A percentile compares a stretch with the other conserved stretches of the same genome.
These are phyloP conservation scores for Netelia virgata DNA, from an alignment of 2,888 invertebrate genomes.

Conservation along the genomic window DNA sequence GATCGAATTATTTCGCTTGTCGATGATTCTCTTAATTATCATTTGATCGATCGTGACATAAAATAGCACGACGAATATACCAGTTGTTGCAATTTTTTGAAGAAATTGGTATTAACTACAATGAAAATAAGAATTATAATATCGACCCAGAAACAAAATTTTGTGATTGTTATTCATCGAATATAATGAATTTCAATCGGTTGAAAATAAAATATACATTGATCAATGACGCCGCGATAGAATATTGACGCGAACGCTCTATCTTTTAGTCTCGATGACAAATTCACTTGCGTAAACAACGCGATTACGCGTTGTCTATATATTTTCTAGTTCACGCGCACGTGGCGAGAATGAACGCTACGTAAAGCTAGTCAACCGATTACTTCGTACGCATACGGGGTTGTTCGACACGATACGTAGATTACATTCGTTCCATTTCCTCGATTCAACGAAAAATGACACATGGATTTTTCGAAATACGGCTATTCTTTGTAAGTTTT, in stretches of 20 bases:
- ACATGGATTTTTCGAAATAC: not conserved
- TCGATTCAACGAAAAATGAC: not conserved
- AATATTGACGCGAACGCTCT: too few relatives aligned
- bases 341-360: constrained; percentile 40
- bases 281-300: constrained; percentile 25
- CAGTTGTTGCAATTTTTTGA: not conserved
- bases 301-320: not conserved
- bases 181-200: not conserved
- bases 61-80: not conserved
- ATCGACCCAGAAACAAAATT: not conserved
- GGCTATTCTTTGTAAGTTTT: not conserved
- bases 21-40: not conserved
- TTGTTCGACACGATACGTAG: not conserved
- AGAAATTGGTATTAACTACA: not conserved
- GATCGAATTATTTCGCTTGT: not conserved
- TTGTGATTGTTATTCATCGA: not conserved
- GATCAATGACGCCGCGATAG: not conserved
- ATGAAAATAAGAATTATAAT: not conserved
- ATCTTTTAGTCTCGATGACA: constrained; percentile 26
- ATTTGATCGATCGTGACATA: not conserved
- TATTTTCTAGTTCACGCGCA: constrained; percentile 9
- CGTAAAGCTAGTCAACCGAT: constrained; percentile 23
- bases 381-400: not conserved
- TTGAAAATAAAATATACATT: not conserved
- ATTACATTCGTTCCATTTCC: not conserved